phyloP scores from a whole-genome alignment of 1,140 invertebrate genomes.

The Periplaneta americana region DNA sequence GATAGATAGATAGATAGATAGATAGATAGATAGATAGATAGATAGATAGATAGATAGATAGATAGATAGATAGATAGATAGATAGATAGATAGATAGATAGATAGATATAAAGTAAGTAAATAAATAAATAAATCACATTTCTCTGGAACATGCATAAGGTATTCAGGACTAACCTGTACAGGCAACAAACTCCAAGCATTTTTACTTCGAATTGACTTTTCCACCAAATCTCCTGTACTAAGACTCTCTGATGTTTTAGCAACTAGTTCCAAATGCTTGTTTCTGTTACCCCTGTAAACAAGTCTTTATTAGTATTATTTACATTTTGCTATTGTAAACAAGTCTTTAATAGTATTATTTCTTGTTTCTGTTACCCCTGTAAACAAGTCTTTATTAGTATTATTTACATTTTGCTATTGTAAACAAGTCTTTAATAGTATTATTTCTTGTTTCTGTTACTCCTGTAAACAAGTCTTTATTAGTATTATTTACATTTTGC shows the following conservation, averaged over 20 bases:
- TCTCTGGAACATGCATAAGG: neutral
- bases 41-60: neutral
- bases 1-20: neutral
- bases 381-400: no score
- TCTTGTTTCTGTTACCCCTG: no score
- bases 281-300: constrained; percentile 11
- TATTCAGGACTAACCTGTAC: constrained; percentile 52
- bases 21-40: no score
- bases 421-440: no score
- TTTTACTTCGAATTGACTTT: constrained; percentile 64
- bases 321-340: no score
- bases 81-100: no score
- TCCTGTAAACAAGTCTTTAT: no score
- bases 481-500: no score
- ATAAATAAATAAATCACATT: neutral
- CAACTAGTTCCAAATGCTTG: constrained; percentile 56
- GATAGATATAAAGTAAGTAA: no score
- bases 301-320: neutral
- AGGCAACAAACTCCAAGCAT: constrained; percentile 88
- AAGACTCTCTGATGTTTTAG: constrained; percentile 77
- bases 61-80: neutral
- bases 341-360: no score
- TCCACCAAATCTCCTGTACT: constrained; percentile 84
- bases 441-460: no score
- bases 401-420: no score